Base-by-base conservation (phyloP, 2,888 invertebrate genomes). In the Ypsolopha sequella region DNA sequence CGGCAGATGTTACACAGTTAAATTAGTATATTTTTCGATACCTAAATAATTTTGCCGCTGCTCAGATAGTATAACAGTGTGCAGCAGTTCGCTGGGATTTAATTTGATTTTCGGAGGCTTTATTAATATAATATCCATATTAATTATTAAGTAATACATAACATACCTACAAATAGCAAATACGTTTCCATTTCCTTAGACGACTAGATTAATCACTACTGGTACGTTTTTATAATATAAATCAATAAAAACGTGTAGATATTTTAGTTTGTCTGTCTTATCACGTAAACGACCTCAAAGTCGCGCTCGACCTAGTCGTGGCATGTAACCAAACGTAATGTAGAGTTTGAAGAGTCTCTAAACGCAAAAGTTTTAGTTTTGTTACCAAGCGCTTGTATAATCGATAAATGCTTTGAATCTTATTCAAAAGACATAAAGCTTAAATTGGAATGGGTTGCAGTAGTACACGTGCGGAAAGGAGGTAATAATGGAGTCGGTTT, bases 361-460 rank as follows among this genome's bases (percentile, higher is more conserved):
- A 81, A 81, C 84, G 80, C 78, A 78, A 80, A 81, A 80, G 84
- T 85, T 80, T 76, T 75, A 76, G 80, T 80, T 80, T 70, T 67
- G 64, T 66, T 74, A 65, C 64, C 63, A 64, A 62, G 54, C 59
- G 54, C 53, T 51, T 51, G 53, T 51, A 53, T n/a, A 45, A 55
- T 35, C 8, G 10, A 54, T 52, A 49, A 48, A 38, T 60, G 59
- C 61, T 58, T 65, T 51, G 56, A 53, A 67, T 63, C 61, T 76
- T 70, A 58, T 2, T 0, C 0, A 1, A 14, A 13, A 0, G 0
- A 0, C 0, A 50, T 78, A 81, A 58, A 73, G 74, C 66, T 63
- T 59, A 73, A 59, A 70, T 68, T 80, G 60, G 66, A 57, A 53
- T 62, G 60, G 53, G 56, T 53, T 55, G 56, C 58, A 58, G 59